A percentile compares a stretch with the other conserved stretches of the same genome.
Evolutionary conservation across 2,888 invertebrate species (phyloP).

Genomic region (Tridacna crocea): DNA sequence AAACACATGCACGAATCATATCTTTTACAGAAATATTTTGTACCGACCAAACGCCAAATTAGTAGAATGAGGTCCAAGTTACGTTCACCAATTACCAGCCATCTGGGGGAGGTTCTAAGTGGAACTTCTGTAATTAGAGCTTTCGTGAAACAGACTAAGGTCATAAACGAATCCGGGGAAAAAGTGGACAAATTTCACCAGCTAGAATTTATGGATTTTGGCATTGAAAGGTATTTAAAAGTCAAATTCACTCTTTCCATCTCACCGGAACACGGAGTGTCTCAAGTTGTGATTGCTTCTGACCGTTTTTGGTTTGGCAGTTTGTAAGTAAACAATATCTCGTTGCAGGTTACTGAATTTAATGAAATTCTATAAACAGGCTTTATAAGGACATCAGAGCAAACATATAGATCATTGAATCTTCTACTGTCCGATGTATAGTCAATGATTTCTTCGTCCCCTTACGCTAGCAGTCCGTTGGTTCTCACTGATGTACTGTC

Average conservation of each 20-base stretch:
- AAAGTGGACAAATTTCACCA: conserved; percentile 20
- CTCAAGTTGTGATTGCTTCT: too few relatives aligned
- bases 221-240: conserved; percentile 15
- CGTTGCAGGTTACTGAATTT: background rate
- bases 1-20: too few relatives aligned
- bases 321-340: too few relatives aligned
- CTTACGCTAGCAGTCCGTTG: too few relatives aligned
- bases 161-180: conserved; percentile 9
- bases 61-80: conserved; percentile 13
- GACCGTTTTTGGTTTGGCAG: too few relatives aligned
- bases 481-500: too few relatives aligned
- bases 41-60: conserved; percentile 22
- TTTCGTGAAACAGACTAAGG: conserved; percentile 2
- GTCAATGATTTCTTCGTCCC: too few relatives aligned
- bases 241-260: background rate
- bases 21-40: conserved; percentile 15
- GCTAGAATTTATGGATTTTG: background rate
- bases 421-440: too few relatives aligned
- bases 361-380: background rate
- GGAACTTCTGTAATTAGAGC: conserved; percentile 20
- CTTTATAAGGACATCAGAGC: too few relatives aligned
- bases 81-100: conserved; percentile 9
- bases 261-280: too few relatives aligned
- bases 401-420: too few relatives aligned
- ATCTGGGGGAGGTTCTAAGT: conserved; percentile 7